Evolutionary conservation across 1,140 invertebrate genomes (phyloP), one percentile per base, ranked within the genome.

Genomic region (Phymorhynchus buccinoides): DNA sequence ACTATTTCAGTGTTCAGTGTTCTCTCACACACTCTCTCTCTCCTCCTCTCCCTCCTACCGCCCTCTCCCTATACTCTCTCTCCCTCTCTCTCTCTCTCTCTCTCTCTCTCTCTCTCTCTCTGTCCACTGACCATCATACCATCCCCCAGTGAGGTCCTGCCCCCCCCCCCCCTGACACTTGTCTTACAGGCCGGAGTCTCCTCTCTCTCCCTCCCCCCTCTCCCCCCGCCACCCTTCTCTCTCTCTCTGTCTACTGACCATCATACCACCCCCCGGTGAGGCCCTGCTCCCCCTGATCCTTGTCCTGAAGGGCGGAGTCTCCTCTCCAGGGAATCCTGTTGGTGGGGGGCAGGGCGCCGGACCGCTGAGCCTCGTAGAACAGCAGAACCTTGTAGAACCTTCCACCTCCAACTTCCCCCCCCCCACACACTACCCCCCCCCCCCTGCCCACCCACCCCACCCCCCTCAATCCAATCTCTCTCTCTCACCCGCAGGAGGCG

Each of bases 301-400:
- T 85, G 88, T 94, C 93, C 48, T 88, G 77, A 0, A 93, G 80
- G n/a, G 92, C 91, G 16, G 93, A 93, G 66, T 94, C 92, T 2
- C 88, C 90, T 83, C 95, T 92, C 95, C 95, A 96, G 3, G 92
- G 86, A 56, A 96, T 94, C 35, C 94, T 90, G 88, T 95, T 95
- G 86, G 94, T 91, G 3, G 91, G 83, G 0, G 95, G 94, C 6
- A 96, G 92, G 75, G 93, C 94, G 6, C 95, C 95, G 14, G 95
- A 95, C 73, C 95, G 91, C 90, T 96, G 95, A 0, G 95, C 95
- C 89, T 95, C 95, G 90, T 95, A 96, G 90, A 96, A 96, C 32
- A 94, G 82, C 35, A 94, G 86, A 14, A 93, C 93, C 86, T 92
- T 93, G 41, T 86, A 81, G 42, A 94, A 86, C 71, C 86, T 39